Evolutionary conservation across 2,113 vertebrate species (phyloP).

Genomic region (Platycercus adscitus): DNA sequence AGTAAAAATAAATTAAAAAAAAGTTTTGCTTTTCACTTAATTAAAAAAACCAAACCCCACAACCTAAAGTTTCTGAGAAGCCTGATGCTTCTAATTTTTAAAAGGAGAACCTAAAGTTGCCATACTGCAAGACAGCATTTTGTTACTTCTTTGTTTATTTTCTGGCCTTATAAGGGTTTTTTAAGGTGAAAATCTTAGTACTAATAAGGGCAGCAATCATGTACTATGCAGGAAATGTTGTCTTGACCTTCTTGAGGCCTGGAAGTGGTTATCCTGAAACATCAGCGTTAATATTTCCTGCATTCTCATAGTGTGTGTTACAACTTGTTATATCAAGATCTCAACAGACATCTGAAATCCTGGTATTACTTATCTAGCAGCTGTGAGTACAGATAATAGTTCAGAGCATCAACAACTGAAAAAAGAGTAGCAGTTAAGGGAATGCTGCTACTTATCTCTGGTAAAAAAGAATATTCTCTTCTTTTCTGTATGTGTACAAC

Average conservation of each 20-base stretch:
- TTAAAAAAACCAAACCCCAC: background rate
- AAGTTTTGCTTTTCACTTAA: background rate
- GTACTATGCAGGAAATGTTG: background rate
- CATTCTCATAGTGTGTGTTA: background rate
- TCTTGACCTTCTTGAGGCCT: constrained; percentile 15
- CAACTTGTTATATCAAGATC: background rate
- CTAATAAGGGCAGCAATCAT: background rate
- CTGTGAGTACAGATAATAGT: background rate
- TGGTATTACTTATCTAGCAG: background rate
- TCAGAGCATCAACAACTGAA: background rate
- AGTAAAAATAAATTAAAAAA: background rate
- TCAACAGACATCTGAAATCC: background rate
- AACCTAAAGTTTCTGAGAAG: background rate
- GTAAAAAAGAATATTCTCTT: background rate
- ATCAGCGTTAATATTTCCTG: constrained; percentile 56
- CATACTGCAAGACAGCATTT: background rate
- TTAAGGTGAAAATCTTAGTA: constrained; percentile 7
- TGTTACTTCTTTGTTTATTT: background rate
- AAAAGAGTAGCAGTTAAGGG: background rate
- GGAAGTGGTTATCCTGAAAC: constrained; percentile 46
- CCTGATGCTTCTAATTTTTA: background rate
- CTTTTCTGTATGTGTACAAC: background rate
- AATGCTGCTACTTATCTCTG: background rate
- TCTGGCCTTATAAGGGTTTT: background rate
- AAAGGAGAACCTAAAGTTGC: background rate